phyloP scores from a whole-genome alignment of 2,888 invertebrate species.

The Apomyelois bistriatella region DNA sequence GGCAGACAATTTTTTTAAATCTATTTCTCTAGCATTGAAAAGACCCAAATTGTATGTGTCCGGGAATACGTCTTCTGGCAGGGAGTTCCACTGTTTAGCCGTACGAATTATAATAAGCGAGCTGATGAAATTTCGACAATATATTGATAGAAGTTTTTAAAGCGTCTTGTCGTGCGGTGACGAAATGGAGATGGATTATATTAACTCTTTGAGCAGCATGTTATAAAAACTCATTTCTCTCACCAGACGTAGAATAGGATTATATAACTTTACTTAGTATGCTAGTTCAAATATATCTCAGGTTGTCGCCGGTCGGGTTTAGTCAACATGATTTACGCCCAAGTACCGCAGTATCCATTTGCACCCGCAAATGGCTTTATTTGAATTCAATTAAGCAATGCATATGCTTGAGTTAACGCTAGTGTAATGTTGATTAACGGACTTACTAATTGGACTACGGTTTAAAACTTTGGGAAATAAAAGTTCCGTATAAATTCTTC shows the following conservation, averaged over 20 bases:
- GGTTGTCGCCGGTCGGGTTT: not conserved
- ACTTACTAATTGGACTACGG: conserved; percentile 1
- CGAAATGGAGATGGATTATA: too few relatives aligned
- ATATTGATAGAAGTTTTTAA: too few relatives aligned
- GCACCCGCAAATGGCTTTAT: conserved; percentile 6
- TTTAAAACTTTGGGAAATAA: not conserved
- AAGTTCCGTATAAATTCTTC: not conserved
- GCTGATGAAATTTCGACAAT: too few relatives aligned
- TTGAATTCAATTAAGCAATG: conserved; percentile 9
- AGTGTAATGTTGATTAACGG: conserved; percentile 4
- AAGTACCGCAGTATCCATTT: not conserved
- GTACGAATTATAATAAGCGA: too few relatives aligned
- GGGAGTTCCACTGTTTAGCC: too few relatives aligned
- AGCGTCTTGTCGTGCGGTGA: too few relatives aligned
- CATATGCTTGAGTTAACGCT: conserved; percentile 6
- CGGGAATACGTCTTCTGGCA: too few relatives aligned
- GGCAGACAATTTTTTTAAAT: too few relatives aligned
- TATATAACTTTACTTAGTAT: not conserved
- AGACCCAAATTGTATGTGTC: too few relatives aligned
- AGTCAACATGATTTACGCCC: conserved; percentile 5
- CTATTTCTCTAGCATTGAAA: too few relatives aligned
- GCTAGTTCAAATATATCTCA: not conserved
- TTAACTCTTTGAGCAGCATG: too few relatives aligned
- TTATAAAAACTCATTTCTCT: not conserved
- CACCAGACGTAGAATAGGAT: not conserved